A percentile compares a stretch with the other conserved stretches of the same genome.
phyloP scores from a whole-genome alignment of 2,797 vertebrate species.

The Dryobates pubescens region DNA sequence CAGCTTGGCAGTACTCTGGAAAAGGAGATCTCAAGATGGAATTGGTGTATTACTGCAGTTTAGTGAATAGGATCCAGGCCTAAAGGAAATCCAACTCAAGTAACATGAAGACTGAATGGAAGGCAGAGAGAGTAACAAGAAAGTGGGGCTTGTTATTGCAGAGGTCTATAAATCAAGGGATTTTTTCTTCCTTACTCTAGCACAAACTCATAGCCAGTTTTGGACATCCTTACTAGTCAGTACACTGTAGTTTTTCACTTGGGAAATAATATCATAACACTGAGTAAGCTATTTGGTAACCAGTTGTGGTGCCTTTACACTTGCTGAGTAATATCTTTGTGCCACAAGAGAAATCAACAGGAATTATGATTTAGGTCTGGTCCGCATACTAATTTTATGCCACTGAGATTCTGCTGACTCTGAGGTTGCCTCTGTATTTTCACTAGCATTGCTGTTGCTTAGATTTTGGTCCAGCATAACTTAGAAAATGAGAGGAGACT shows the following conservation, averaged over 20 bases:
- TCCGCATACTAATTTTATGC: not conserved
- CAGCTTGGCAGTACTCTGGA: constrained; percentile 47
- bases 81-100: constrained; percentile 42
- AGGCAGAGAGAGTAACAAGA: constrained; percentile 2
- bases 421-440: constrained; percentile 4
- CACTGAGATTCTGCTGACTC: not conserved
- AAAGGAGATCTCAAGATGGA: constrained; percentile 1
- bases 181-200: not conserved
- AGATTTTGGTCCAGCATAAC: not conserved
- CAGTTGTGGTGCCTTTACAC: not conserved
- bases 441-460: not conserved
- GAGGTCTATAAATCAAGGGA: not conserved
- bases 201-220: not conserved
- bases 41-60: constrained; percentile 4
- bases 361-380: not conserved
- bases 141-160: constrained; percentile 27
- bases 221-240: not conserved
- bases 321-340: not conserved
- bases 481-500: not conserved
- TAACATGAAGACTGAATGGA: not conserved
- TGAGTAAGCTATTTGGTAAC: not conserved
- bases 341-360: not conserved
- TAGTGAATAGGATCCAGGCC: not conserved
- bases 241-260: not conserved
- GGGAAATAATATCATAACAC: not conserved